phyloP scores from a whole-genome alignment of 2,113 vertebrate species.

The Hiodon alosoides region DNA sequence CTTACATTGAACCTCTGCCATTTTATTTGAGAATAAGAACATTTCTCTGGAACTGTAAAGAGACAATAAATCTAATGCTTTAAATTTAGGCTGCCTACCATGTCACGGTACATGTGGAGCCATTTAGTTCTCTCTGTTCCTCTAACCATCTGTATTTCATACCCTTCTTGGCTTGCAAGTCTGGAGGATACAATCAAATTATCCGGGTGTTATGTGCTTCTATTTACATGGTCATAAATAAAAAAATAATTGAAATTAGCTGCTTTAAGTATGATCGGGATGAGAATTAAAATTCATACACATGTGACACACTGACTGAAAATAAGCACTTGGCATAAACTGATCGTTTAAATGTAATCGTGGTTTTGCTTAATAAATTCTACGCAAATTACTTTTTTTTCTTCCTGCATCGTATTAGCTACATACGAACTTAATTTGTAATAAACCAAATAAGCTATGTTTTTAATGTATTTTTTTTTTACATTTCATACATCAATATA shows the following conservation, averaged over 20 bases:
- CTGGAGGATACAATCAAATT: conserved; percentile 46
- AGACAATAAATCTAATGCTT: conserved; percentile 23
- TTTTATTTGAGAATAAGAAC: conserved; percentile 22
- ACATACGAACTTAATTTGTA: conserved; percentile 18
- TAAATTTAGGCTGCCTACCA: conserved; percentile 28
- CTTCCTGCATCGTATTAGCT: conserved; percentile 10
- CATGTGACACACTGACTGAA: not conserved
- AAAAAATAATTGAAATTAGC: conserved; percentile 39
- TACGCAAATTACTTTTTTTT: not conserved
- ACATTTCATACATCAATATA: conserved; percentile 22
- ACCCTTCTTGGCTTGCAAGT: conserved; percentile 32
- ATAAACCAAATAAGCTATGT: conserved; percentile 13
- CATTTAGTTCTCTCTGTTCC: conserved; percentile 43
- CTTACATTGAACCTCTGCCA: conserved; percentile 18
- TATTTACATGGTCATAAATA: conserved; percentile 45
- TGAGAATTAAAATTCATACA: conserved; percentile 18
- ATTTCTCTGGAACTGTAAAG: conserved; percentile 14
- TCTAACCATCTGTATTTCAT: conserved; percentile 43
- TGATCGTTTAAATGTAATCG: conserved; percentile 9
- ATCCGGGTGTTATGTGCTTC: conserved; percentile 32
- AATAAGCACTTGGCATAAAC: conserved; percentile 19
- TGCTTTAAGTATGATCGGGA: conserved; percentile 37
- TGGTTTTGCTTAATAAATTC: conserved; percentile 15
- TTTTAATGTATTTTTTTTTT: conserved; percentile 19
- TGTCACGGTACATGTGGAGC: conserved; percentile 55